Evolutionary conservation across 2,888 invertebrate genomes (phyloP).

Genomic region (Tetranychus piercei): DNA sequence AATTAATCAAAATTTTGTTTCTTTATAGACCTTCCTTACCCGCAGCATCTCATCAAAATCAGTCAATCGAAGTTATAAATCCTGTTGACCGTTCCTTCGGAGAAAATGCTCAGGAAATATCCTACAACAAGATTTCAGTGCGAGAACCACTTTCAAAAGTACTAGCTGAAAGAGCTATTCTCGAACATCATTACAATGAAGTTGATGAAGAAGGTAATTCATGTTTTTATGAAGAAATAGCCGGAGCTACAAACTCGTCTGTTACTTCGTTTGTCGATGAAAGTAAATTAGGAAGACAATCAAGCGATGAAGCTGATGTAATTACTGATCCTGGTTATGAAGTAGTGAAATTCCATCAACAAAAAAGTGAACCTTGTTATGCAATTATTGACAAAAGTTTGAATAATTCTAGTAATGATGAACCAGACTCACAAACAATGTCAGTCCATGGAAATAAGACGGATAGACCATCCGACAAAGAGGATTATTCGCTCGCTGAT

Average conservation of each 20-base stretch:
- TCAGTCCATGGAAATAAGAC: not conserved
- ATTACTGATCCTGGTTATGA: conserved; percentile 13
- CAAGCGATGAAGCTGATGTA: conserved; percentile 7
- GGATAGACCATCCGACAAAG: not conserved
- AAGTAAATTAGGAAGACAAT: not conserved
- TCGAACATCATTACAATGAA: conserved; percentile 23
- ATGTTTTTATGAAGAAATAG: conserved; percentile 23
- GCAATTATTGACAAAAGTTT: conserved; percentile 16
- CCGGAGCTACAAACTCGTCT: conserved; percentile 16
- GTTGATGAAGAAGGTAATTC: conserved; percentile 22
- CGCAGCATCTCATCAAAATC: not conserved
- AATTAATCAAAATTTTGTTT: too few species aligned
- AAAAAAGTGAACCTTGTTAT: conserved; percentile 17
- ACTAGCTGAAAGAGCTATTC: conserved; percentile 19
- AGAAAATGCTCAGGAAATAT: conserved; percentile 10
- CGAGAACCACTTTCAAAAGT: conserved; percentile 22
- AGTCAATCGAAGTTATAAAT: not conserved
- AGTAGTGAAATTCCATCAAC: conserved; percentile 4
- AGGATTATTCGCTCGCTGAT: not conserved
- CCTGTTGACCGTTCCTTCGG: not conserved
- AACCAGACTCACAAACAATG: not conserved
- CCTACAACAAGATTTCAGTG: conserved; percentile 23
- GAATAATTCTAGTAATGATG: not conserved
- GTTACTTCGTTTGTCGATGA: conserved; percentile 17
- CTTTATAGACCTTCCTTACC: too few species aligned